Evolutionary conservation across 2,113 vertebrate genomes (phyloP).

Genomic region (Phalacrocorax aristotelis): DNA sequence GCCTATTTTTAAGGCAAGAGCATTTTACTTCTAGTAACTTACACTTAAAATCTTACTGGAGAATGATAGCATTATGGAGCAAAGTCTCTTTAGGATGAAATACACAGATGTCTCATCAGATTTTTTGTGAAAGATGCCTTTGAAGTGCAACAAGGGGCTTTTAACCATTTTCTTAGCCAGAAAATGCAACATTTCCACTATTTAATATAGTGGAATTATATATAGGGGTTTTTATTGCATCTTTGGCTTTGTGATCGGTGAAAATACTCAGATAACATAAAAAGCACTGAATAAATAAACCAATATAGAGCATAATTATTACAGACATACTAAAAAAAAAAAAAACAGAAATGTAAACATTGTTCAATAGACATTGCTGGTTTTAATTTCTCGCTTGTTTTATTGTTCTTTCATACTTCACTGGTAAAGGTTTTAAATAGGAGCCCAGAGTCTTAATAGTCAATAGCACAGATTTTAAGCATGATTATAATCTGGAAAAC

Average conservation of each 20-base stretch:
- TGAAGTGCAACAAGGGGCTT: not conserved
- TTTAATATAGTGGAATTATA: not conserved
- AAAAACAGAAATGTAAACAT: rapidly evolving
- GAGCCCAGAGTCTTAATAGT: not conserved
- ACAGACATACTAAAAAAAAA: no score
- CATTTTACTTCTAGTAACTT: not conserved
- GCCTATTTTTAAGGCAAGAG: not conserved
- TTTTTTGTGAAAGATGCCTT: not conserved
- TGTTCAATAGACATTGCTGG: not conserved
- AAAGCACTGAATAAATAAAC: not conserved
- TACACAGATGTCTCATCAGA: not conserved
- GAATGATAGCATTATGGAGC: not conserved
- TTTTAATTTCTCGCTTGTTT: not conserved
- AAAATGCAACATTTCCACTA: not conserved
- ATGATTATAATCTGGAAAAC: not conserved
- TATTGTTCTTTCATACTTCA: not conserved
- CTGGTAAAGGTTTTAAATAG: not conserved
- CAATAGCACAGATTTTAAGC: not conserved
- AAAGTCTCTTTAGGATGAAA: not conserved
- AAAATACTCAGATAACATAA: not conserved
- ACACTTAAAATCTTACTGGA: not conserved
- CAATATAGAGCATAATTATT: not conserved
- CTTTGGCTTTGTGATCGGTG: not conserved
- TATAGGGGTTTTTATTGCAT: rapidly evolving
- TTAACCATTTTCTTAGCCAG: not conserved